Evolutionary conservation across 2,113 vertebrate species (phyloP).

Genomic region (Corydoras maculifer): DNA sequence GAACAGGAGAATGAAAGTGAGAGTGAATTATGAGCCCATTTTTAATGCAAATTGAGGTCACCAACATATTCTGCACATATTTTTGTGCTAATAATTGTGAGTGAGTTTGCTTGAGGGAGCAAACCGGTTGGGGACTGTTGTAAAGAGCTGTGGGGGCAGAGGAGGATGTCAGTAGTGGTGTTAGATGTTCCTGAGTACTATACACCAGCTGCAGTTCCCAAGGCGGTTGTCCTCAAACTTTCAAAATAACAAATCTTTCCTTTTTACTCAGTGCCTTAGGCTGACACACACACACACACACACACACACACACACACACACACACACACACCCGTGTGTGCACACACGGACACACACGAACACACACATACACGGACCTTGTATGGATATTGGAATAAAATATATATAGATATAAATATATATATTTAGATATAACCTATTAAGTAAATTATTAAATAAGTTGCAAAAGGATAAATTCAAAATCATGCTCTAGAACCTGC

Average conservation of each 20-base stretch:
- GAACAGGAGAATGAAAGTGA: not conserved
- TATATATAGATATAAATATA: too few species aligned
- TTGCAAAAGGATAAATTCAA: too few species aligned
- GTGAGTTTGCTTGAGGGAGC: slow-evolving; percentile 7
- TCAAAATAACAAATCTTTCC: slow-evolving; percentile 9
- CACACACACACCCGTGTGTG: too few species aligned
- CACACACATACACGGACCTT: too few species aligned
- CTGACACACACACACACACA: not conserved
- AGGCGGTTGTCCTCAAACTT: slow-evolving; percentile 8
- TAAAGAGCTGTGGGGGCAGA: not conserved
- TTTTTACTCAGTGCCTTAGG: slow-evolving; percentile 23
- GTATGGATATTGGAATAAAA: too few species aligned
- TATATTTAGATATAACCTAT: too few species aligned
- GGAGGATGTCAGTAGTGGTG: not conserved
- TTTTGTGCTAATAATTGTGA: not conserved
- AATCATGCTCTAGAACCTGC: too few species aligned
- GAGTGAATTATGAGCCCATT: slow-evolving; percentile 2
- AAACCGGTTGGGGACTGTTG: not conserved
- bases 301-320: too few species aligned
- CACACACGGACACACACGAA: too few species aligned
- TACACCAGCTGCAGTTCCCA: not conserved
- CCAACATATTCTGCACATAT: slow-evolving; percentile 15
- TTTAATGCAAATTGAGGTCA: slow-evolving; percentile 11
- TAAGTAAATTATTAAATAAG: too few species aligned
- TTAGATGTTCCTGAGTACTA: slow-evolving; percentile 1